Evolutionary conservation across 2,113 vertebrate genomes (phyloP), one percentile per base, ranked within the genome.

Genomic region (Entomyzon cyanotis): DNA sequence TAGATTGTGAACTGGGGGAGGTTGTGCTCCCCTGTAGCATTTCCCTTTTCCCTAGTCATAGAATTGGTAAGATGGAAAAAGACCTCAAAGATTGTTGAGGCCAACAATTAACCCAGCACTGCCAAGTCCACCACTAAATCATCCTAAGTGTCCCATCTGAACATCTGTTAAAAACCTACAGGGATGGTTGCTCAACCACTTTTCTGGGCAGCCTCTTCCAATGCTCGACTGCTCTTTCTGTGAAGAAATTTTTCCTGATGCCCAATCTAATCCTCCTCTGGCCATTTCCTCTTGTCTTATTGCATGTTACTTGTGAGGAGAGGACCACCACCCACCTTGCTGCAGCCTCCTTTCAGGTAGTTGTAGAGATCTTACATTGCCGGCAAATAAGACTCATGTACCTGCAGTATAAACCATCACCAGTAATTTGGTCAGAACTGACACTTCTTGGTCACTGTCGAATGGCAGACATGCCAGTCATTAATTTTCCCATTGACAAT

Each of bases 361-460:
- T 11, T 62, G 62, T 11, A 27, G 55, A 35, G 41, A 7, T 50
- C 19, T 70, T 77, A 58, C 0, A 0, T 39, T 85, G 15, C 21
- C 47, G 52, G 47, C 60, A 58, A 46, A 42, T 42, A 24, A 65
- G 46, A 11, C 15, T 68, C 11, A 4, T 24, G 21, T 62, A 56
- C 59, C 8, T 78, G 24, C 60, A 55, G 12, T 35, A 16, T 75
- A 47, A 89, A 68, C 21, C 11, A 44, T 75, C 68, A 28, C 7
- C 18, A 70, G 5, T 71, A 28, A n/a, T 93, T 53, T 67, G 15
- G 52, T 87, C 59, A 81, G 50, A 88, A 62, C 18, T 33, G 49
- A 27, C 1, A 10, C 10, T 35, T 69, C 50, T 58, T 86, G 44
- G 25, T 83, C 30, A 11, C 65, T 42, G 25, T 69, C 39, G 31